Base-by-base conservation (phyloP, 2,797 vertebrate genomes). In the Sebastes glaucus region DNA sequence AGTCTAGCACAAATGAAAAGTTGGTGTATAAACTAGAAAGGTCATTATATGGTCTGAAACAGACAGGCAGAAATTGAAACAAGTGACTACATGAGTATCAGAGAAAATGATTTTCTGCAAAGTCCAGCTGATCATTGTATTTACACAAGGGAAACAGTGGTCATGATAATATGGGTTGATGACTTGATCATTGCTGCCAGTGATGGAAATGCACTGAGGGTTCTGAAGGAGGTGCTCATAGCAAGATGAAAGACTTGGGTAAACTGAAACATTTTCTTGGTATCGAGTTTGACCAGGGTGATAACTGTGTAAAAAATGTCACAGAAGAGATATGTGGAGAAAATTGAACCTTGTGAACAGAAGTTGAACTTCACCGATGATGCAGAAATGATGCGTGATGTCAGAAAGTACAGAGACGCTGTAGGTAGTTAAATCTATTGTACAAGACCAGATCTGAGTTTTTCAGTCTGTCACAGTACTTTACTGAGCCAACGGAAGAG, bases 391-490 rank as follows among this genome's bases (percentile, higher is more conserved):
- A 62, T 82, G 32, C 28, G 20, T 30, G 71, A 90, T 16, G 4
- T 28, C 11, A 71, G 14, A 27, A 81, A 57, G 20, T 80, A 78
- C 63, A 84, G 71, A 64, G 80, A 86, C 4, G n/a, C 27, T 20
- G 88, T 23, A 1, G 74, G 71, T 7, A 83, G 84, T 9, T 35
- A 77, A 3, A 49, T 83, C 0, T 86, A 35, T 18, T 87, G 83
- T 9, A 79, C 59, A 5, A 63, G 76, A 70, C 67, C 73, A 8
- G 82, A 55, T 71, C 2, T 86, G 11, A 81, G 71, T 65, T 88
- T 74, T 74, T 18, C 83, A 5, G 74, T 38, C 42, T 78, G 8
- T 81, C 69, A 22, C 74, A 77, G 10, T 59, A 70, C 23, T 80
- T 84, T 22, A 18, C 61, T 73, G 42, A 86, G 6, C 76, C 81